Percentiles rank a stretch among this genome's conserved stretches.
phyloP scores from a whole-genome alignment of 2,113 vertebrate genomes.

The Cryptomyrus ogoouensis region DNA sequence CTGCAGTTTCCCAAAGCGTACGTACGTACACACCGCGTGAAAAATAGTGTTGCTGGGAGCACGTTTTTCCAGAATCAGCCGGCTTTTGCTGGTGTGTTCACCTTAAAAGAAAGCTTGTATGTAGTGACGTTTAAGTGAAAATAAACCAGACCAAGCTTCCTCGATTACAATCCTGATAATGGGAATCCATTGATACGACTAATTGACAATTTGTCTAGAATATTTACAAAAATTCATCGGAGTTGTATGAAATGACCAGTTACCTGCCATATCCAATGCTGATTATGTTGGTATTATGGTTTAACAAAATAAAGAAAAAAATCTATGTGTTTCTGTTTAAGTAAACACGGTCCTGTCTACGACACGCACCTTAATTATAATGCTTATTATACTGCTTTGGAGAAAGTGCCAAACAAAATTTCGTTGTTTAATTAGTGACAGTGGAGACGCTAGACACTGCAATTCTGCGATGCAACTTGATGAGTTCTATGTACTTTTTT shows the following conservation, averaged over 20 bases:
- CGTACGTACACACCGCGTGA: neutral
- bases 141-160: neutral
- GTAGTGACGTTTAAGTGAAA: neutral
- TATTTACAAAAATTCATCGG: neutral
- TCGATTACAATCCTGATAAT: neutral
- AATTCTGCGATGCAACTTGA: neutral
- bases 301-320: neutral
- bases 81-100: neutral
- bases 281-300: neutral
- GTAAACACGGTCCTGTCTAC: neutral
- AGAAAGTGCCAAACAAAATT: neutral
- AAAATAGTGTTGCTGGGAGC: neutral
- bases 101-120: neutral
- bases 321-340: neutral
- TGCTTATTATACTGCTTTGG: neutral
- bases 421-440: neutral
- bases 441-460: neutral
- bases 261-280: neutral
- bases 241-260: neutral
- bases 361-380: neutral
- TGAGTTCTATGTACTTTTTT: neutral
- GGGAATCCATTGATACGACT: neutral
- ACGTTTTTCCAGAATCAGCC: neutral
- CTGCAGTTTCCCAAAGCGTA: neutral
- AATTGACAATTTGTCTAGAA: neutral